Conservation (phyloP, 2,113 vertebrate genomes). For the Gymnobelideus leadbeateri region DNA sequence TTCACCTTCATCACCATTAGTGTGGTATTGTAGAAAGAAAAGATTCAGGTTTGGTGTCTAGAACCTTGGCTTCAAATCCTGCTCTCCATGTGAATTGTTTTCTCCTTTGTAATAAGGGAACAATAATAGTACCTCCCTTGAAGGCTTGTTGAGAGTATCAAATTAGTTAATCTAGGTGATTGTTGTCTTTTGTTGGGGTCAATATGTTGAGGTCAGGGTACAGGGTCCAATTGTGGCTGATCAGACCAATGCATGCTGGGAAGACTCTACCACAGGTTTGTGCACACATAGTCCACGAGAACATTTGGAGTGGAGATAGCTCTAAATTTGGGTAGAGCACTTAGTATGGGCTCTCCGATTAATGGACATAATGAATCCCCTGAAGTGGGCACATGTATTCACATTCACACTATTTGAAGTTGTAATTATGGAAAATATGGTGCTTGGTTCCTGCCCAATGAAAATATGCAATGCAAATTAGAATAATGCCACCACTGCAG, state of each 20-base stretch:
- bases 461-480: background rate
- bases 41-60: background rate
- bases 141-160: background rate
- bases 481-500: background rate
- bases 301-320: background rate
- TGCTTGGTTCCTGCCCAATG: background rate
- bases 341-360: background rate
- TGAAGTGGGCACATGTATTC: background rate
- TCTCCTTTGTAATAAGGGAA: background rate
- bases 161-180: background rate
- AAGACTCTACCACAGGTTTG: too few relatives aligned
- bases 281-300: background rate
- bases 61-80: background rate
- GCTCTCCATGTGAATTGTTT: background rate
- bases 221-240: background rate
- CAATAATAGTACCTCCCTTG: background rate
- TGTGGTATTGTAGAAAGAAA: background rate
- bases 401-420: background rate
- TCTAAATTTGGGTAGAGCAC: background rate
- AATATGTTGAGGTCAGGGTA: background rate
- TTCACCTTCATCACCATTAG: conserved; percentile 16
- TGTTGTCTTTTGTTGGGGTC: too few relatives aligned
- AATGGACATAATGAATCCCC: background rate
- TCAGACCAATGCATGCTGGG: background rate
- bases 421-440: background rate